phyloP scores from a whole-genome alignment of 2,888 invertebrate species.

The Mythimna albipuncta region DNA sequence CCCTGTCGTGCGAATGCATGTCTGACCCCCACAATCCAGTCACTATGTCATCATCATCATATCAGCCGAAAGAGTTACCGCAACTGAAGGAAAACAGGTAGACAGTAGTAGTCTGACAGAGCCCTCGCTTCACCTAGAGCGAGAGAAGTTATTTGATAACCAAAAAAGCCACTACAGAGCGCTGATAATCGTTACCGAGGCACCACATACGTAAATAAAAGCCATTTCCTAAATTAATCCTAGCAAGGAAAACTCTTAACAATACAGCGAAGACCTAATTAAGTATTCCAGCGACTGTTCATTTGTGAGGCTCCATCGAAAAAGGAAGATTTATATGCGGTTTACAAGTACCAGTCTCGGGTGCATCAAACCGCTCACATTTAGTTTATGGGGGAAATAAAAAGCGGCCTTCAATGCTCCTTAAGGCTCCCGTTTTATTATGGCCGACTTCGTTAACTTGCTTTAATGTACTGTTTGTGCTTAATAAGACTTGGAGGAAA shows the following conservation, averaged over 20 bases:
- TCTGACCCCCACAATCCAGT: too few species aligned
- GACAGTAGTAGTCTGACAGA: too few species aligned
- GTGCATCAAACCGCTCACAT: slow-evolving; percentile 61
- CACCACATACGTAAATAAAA: not conserved
- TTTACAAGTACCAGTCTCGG: slow-evolving; percentile 29
- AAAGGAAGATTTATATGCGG: slow-evolving; percentile 30
- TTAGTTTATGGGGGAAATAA: slow-evolving; percentile 67
- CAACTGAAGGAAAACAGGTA: too few species aligned
- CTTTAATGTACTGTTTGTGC: slow-evolving; percentile 45
- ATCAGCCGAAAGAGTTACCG: too few species aligned
- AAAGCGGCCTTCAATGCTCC: slow-evolving; percentile 50
- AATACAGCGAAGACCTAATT: slow-evolving; percentile 25
- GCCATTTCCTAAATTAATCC: not conserved
- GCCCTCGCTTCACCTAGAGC: too few species aligned
- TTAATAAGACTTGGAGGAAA: slow-evolving; percentile 15
- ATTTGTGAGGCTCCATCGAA: slow-evolving; percentile 16
- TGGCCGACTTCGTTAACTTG: slow-evolving; percentile 50
- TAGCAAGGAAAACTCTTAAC: slow-evolving; percentile 16
- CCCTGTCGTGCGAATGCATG: too few species aligned
- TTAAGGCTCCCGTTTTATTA: slow-evolving; percentile 52
- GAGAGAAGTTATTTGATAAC: too few species aligned
- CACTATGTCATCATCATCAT: too few species aligned
- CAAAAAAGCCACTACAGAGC: too few species aligned
- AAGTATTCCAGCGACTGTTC: slow-evolving; percentile 30
- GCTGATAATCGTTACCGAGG: not conserved